phyloP scores from a whole-genome alignment of 2,113 vertebrate genomes.

The Apaloderma vittatum region DNA sequence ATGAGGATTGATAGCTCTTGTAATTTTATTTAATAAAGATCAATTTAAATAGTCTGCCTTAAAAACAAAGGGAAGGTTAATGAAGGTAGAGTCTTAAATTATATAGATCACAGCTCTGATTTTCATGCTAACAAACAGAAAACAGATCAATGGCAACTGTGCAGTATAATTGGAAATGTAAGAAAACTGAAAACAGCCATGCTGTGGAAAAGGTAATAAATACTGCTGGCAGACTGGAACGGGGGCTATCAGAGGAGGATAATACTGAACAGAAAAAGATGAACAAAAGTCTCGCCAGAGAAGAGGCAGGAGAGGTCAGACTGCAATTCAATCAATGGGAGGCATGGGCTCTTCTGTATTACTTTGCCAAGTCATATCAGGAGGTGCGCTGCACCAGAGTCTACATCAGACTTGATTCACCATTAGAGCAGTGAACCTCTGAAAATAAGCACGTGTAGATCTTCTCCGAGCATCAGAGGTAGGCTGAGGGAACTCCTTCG shows the following conservation, averaged over 20 bases:
- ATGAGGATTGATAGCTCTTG: slow-evolving; percentile 71
- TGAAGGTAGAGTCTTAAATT: slow-evolving; percentile 77
- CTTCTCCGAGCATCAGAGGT: background rate
- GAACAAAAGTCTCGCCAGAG: slow-evolving; percentile 38
- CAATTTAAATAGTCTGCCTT: slow-evolving; percentile 76
- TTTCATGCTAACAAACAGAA: slow-evolving; percentile 77
- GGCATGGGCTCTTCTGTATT: background rate
- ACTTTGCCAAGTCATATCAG: slow-evolving; percentile 2
- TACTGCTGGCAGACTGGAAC: slow-evolving; percentile 56
- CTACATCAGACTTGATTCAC: background rate
- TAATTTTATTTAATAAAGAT: slow-evolving; percentile 77
- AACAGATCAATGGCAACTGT: slow-evolving; percentile 77
- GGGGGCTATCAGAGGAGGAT: slow-evolving; percentile 13
- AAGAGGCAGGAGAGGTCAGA: slow-evolving; percentile 36
- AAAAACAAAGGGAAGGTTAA: slow-evolving; percentile 79
- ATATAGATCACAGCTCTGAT: slow-evolving; percentile 75
- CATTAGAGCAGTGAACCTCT: background rate
- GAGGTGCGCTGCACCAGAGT: background rate
- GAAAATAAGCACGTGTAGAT: background rate
- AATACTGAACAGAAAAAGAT: slow-evolving; percentile 36
- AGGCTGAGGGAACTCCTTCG: background rate
- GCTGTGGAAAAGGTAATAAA: slow-evolving; percentile 74
- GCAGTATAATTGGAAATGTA: slow-evolving; percentile 77
- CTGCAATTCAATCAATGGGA: slow-evolving; percentile 47
- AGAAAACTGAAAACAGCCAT: slow-evolving; percentile 73